A percentile compares a stretch with the other conserved stretches of the same genome.
phyloP scores from a whole-genome alignment of 2,888 invertebrate genomes.

The Harpagoxenus sublaevis region DNA sequence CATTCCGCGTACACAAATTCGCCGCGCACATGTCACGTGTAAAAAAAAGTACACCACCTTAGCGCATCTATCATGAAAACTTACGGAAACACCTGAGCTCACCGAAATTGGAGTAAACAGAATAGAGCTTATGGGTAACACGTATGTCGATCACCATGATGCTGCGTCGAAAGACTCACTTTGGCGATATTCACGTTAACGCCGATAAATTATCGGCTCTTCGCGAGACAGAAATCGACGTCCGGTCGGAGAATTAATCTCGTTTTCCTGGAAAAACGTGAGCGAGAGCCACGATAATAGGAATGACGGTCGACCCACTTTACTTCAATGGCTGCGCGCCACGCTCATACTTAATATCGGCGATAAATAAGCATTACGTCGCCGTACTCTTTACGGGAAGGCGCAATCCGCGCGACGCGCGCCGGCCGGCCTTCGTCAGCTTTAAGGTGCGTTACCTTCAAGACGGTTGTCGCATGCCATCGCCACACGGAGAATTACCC shows the following conservation, averaged over 20 bases:
- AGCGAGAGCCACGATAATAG: conserved; percentile 69
- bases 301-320: conserved; percentile 74
- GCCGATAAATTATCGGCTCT: conserved; percentile 40
- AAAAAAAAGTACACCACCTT: conserved; percentile 1
- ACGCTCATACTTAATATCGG: conserved; percentile 68
- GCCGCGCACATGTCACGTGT: neutral
- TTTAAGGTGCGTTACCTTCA: conserved; percentile 43
- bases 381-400: conserved; percentile 54
- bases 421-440: conserved; percentile 54
- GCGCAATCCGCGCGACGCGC: conserved; percentile 44
- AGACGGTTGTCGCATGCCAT: conserved; percentile 19
- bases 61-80: conserved; percentile 26
- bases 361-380: conserved; percentile 73
- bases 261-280: conserved; percentile 62
- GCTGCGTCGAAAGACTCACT: neutral
- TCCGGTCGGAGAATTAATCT: conserved; percentile 54
- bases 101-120: neutral
- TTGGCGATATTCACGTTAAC: conserved; percentile 3
- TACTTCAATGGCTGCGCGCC: conserved; percentile 59
- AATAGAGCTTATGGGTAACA: neutral
- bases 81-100: conserved; percentile 23
- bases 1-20: conserved; percentile 28
- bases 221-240: conserved; percentile 58
- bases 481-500: neutral
- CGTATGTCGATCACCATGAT: neutral